phyloP scores from a whole-genome alignment of 2,797 vertebrate species.

The Morelia viridis region DNA sequence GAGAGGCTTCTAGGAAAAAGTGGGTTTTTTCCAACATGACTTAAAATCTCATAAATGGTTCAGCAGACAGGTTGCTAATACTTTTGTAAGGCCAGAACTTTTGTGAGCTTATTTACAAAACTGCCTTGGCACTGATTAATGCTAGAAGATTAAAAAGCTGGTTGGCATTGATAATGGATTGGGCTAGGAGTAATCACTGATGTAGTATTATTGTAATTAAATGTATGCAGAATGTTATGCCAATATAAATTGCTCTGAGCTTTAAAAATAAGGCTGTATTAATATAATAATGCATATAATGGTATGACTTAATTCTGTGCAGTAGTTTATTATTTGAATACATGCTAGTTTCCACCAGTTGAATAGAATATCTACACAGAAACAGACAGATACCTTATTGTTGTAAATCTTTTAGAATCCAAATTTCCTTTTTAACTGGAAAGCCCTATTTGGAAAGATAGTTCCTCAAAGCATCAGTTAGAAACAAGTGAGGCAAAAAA shows the following conservation, averaged over 20 bases:
- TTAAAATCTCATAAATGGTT: neutral
- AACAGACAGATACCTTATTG: neutral
- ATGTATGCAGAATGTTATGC: neutral
- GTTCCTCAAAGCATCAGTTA: neutral
- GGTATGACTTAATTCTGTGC: neutral
- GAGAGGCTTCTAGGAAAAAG: neutral
- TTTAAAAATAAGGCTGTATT: neutral
- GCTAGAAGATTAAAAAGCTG: neutral
- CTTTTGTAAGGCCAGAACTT: neutral
- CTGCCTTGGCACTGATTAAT: neutral
- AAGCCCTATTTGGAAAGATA: neutral
- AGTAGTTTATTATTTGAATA: neutral
- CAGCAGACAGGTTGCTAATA: neutral
- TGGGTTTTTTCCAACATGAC: neutral
- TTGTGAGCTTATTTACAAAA: slow-evolving; percentile 1
- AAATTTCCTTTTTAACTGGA: neutral
- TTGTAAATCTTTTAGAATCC: neutral
- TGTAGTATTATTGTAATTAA: neutral
- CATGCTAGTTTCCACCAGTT: neutral
- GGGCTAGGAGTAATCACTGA: neutral
- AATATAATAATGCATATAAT: neutral
- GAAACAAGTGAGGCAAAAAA: neutral
- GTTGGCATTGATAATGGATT: neutral
- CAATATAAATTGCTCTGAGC: neutral
- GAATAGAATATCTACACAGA: neutral